phyloP scores from a whole-genome alignment of 2,113 vertebrate genomes.

The Syngnathus scovelli region DNA sequence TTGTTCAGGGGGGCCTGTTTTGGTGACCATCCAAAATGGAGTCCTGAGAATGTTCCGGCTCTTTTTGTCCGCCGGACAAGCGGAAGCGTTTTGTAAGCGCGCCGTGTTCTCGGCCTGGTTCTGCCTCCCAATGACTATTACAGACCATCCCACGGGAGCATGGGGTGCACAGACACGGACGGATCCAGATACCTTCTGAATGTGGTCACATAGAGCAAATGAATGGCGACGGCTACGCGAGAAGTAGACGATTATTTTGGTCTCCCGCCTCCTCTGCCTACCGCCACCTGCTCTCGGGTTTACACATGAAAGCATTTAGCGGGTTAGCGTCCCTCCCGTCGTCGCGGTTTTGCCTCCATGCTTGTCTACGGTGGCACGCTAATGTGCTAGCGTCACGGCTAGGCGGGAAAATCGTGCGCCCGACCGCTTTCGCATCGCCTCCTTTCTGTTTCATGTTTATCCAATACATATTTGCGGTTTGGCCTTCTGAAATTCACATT shows the following conservation, averaged over 20 bases:
- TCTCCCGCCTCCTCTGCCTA: conserved; percentile 5
- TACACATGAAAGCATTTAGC: conserved; percentile 51
- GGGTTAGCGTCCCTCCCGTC: conserved; percentile 31
- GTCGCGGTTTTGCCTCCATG: conserved; percentile 25
- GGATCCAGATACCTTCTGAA: neutral
- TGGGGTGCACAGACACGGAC: neutral
- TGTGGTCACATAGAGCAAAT: neutral
- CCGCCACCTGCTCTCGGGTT: conserved; percentile 13
- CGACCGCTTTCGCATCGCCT: neutral
- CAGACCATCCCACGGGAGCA: conserved; percentile 22
- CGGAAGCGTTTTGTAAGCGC: conserved; percentile 19
- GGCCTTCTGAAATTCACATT: too few relatives aligned
- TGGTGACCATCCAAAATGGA: conserved; percentile 1
- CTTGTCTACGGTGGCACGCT: conserved; percentile 35
- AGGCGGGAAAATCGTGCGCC: neutral
- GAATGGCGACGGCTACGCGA: neutral
- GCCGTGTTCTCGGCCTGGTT: conserved; percentile 8
- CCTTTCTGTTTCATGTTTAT: neutral
- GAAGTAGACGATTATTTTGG: conserved; percentile 9
- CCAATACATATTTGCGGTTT: neutral
- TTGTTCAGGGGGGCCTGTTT: neutral
- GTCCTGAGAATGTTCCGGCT: conserved; percentile 11
- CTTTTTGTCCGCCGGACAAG: conserved; percentile 12
- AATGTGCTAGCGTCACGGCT: conserved; percentile 12
- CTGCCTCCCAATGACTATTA: conserved; percentile 31